Evolutionary conservation across 2,113 vertebrate species (phyloP), one percentile per base, ranked within the genome.

Genomic region (Amia ocellicauda): DNA sequence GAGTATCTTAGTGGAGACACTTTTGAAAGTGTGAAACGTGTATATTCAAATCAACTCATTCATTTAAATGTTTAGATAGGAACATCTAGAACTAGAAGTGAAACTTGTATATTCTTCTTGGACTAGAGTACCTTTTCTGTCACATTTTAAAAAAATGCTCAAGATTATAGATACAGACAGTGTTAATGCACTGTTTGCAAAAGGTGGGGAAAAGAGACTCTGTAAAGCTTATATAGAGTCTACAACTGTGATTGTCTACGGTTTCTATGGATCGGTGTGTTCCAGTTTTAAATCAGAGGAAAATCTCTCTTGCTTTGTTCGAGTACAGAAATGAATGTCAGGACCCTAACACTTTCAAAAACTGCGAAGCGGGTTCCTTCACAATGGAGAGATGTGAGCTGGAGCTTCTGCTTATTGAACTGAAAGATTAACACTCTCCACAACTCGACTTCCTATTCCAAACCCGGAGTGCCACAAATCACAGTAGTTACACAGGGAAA

Each of bases 401-500:
- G 69, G 49, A 49, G 58, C 63, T 55, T 40, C n/a, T 47, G 60
- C 63, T 57, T 50, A 59, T 58, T 54, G 69, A 49, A 52, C 27
- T n/a, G n/a, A 36, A 36, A 36, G 11, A 36, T 7, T 36, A 1
- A 36, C 31, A 36, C 5, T 5, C 50, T 58, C 31, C 45, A n/a
- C 8, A 36, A 36, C 31, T 36, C 31, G 11, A n/a, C n/a, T n/a
- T 36, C 31, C 5, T 36, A 11, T 11, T 36, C 31, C 29, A 20
- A n/a, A 74, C 81, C 78, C 76, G 3, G 27, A 80, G 78, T 76
- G 77, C 69, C 2, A 65, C 45, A 69, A 71, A 66, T 78, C 72
- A 78, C 77, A 68, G 74, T 64, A 74, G 66, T 73, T n/a, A 69
- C 70, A 58, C 63, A 41, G 24, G 47, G 29, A 43, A 36, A 36